Evolutionary conservation across 2,113 vertebrate genomes (phyloP).

Genomic region (Deroptyus accipitrinus): DNA sequence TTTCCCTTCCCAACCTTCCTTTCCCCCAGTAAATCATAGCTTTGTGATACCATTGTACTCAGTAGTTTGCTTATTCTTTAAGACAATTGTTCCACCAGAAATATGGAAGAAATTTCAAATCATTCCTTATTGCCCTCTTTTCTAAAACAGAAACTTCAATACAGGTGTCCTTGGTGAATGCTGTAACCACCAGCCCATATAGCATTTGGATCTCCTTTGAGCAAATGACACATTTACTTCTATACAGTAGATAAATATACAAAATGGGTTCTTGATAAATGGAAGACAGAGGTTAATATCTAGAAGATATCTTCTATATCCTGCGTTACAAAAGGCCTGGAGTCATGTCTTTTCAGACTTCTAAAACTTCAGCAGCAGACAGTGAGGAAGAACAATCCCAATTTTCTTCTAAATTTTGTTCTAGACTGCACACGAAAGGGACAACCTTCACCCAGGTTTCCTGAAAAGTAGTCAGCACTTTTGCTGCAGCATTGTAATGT

Average conservation of each 20-base stretch:
- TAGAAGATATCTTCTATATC: not conserved
- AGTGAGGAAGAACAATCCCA: not conserved
- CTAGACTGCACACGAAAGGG: not conserved
- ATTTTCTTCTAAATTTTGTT: not conserved
- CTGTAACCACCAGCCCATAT: not conserved
- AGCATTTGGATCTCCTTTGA: not conserved
- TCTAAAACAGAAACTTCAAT: not conserved
- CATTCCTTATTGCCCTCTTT: not conserved
- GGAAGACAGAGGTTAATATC: not conserved
- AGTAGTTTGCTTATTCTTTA: accelerated
- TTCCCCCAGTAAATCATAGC: not conserved
- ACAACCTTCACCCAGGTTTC: not conserved
- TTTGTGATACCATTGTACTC: not conserved
- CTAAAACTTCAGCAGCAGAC: not conserved
- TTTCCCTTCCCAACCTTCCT: not conserved
- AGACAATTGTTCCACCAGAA: not conserved
- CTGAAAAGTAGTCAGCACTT: not conserved
- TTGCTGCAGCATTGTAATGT: not conserved
- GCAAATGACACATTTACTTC: not conserved
- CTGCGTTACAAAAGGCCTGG: not conserved
- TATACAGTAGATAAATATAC: not conserved
- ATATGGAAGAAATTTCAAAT: not conserved
- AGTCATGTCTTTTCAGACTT: not conserved
- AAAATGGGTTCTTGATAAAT: not conserved
- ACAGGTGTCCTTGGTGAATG: not conserved